These are phyloP conservation scores for Saimiri boliviensis DNA, from an alignment of 2,113 vertebrate species.

Conservation along the genomic window DNA sequence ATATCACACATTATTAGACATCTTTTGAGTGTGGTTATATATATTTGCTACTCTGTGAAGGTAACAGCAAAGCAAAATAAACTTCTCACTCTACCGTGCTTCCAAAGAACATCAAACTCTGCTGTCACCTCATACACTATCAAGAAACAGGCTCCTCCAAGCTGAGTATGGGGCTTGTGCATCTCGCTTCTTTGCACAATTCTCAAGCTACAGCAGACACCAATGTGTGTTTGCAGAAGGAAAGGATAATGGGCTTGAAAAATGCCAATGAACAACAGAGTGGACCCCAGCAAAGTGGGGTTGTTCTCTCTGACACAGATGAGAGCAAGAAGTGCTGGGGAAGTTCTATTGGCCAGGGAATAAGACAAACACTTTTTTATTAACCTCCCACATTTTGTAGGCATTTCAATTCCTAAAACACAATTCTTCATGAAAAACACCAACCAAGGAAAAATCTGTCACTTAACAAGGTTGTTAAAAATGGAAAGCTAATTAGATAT, in stretches of 20 bases:
- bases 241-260: background rate
- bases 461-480: background rate
- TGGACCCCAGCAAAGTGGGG: background rate
- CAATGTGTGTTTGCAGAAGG: background rate
- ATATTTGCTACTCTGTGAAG: background rate
- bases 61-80: background rate
- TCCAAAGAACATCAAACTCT: background rate
- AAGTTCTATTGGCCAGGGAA: background rate
- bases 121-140: background rate
- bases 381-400: background rate
- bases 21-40: background rate
- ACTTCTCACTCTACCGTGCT: background rate
- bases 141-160: background rate
- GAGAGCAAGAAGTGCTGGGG: background rate
- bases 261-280: background rate
- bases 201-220: background rate
- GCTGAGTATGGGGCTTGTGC: no score
- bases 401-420: slow-evolving; percentile 23
- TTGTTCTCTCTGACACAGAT: background rate
- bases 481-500: background rate
- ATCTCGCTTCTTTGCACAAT: background rate
- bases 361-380: background rate
- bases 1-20: background rate
- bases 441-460: background rate
- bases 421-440: background rate